Evolutionary conservation across 1,140 invertebrate species (phyloP), one percentile per base, ranked within the genome.

Genomic region (Arion vulgaris): DNA sequence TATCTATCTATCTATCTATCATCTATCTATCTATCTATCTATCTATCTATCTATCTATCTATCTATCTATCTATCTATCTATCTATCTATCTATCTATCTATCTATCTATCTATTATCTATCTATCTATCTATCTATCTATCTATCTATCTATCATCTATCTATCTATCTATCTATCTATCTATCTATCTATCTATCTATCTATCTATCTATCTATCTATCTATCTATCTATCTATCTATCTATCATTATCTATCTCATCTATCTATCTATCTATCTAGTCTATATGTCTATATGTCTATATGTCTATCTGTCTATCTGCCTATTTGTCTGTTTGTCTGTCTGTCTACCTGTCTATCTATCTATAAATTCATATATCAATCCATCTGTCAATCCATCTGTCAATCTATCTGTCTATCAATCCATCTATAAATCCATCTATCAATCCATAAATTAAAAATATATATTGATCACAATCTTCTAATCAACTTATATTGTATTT

Each of bases 91-190:
- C 2, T 34, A 66, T 23, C 9, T n/a, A 57, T 57, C 9, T 57
- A 57, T 57, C 9, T 57, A 57, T 57, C 9, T 57, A 57, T 57
- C 9, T 57, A 57, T 57, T 57, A 23, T 57, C 9, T 57, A 23
- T 57, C 9, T 57, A 23, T 57, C 17, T 57, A n/a, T 57, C 17
- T 57, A 23, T 57, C 17, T 57, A 23, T 19, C 17, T 19, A 23
- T 57, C 17, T 4, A 19, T n/a, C 53, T 19, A 19, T 57, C 53
- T 23, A 4, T 57, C 53, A 4, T 57, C 53, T n/a, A n/a, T 57
- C 53, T 57, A 57, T 57, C 15, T 57, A n/a, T 57, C 53, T 57
- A 57, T 57, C 26, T n/a, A 57, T 57, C 53, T n/a, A 57, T n/a
- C 26, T 23, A 57, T 23, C 5, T 57, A n/a, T 23, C 53, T 45